phyloP scores from a whole-genome alignment of 2,888 invertebrate genomes.

The Rhamnusium bicolor region DNA sequence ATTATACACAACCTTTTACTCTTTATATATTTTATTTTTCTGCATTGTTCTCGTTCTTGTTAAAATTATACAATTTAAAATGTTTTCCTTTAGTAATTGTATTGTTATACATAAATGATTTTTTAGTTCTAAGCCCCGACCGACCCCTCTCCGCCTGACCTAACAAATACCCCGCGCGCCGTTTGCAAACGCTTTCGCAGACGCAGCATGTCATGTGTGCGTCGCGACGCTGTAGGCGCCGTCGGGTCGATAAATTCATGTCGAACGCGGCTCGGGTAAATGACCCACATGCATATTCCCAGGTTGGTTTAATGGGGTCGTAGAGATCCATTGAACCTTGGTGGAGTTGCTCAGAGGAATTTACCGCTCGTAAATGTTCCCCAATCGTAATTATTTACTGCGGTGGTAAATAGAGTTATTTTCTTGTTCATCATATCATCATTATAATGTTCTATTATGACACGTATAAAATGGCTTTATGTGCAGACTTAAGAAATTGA shows the following conservation, averaged over 20 bases:
- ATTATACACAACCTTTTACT: too few relatives aligned
- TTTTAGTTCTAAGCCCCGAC: too few relatives aligned
- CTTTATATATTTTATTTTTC: too few relatives aligned
- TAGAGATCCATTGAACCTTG: constrained; percentile 7
- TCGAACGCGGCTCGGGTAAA: constrained; percentile 24
- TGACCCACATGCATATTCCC: constrained; percentile 35
- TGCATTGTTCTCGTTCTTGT: too few relatives aligned
- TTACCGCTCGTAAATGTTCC: constrained; percentile 3
- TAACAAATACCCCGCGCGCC: too few relatives aligned
- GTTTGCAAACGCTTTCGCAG: constrained; percentile 7
- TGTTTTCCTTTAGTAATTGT: too few relatives aligned
- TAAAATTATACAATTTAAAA: too few relatives aligned
- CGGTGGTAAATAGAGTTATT: background rate
- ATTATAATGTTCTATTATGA: background rate
- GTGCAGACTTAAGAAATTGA: background rate
- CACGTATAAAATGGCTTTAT: background rate
- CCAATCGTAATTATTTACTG: background rate
- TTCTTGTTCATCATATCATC: background rate
- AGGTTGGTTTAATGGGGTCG: constrained; percentile 26
- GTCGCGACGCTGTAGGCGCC: constrained; percentile 37
- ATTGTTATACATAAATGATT: too few relatives aligned
- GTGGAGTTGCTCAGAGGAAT: constrained; percentile 2
- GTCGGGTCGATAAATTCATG: constrained; percentile 33
- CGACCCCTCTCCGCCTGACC: too few relatives aligned
- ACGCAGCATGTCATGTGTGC: constrained; percentile 21